Evolutionary conservation across 2,888 invertebrate species (phyloP).

Genomic region (Cyclophora punctaria): DNA sequence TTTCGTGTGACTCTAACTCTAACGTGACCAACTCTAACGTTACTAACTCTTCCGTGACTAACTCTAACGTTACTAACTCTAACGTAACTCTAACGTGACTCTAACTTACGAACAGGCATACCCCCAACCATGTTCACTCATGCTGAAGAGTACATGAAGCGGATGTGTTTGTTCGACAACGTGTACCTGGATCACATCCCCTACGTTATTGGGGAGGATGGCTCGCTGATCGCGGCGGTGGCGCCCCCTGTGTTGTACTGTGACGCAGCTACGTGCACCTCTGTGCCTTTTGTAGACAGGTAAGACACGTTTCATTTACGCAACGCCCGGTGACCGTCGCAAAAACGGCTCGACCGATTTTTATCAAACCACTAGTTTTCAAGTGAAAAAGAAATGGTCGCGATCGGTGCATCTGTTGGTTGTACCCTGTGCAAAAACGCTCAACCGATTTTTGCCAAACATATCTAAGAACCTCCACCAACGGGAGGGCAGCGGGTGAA

Average conservation of each 20-base stretch:
- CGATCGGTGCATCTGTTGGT: too few relatives aligned
- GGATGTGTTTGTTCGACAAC: conserved; percentile 60
- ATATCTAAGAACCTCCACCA: too few relatives aligned
- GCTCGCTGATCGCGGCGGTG: conserved; percentile 59
- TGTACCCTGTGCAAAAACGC: too few relatives aligned
- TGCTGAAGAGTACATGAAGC: conserved; percentile 64
- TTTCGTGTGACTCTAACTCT: too few relatives aligned
- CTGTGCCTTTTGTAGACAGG: conserved; percentile 67
- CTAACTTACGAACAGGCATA: conserved; percentile 32
- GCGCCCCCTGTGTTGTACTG: conserved; percentile 66
- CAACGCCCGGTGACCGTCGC: too few relatives aligned
- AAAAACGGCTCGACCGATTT: too few relatives aligned
- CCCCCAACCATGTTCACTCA: conserved; percentile 62
- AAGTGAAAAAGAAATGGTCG: too few relatives aligned
- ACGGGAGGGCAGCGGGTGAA: too few relatives aligned
- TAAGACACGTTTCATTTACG: conserved; percentile 7
- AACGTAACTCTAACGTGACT: background rate
- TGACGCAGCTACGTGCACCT: conserved; percentile 65
- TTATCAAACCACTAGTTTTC: too few relatives aligned
- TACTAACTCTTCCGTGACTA: too few relatives aligned
- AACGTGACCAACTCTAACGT: background rate
- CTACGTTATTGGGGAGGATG: conserved; percentile 61
- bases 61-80: background rate
- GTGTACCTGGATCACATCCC: conserved; percentile 64
- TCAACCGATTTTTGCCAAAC: too few relatives aligned